phyloP scores from a whole-genome alignment of 2,888 invertebrate species.

The Pollenia angustigena region DNA sequence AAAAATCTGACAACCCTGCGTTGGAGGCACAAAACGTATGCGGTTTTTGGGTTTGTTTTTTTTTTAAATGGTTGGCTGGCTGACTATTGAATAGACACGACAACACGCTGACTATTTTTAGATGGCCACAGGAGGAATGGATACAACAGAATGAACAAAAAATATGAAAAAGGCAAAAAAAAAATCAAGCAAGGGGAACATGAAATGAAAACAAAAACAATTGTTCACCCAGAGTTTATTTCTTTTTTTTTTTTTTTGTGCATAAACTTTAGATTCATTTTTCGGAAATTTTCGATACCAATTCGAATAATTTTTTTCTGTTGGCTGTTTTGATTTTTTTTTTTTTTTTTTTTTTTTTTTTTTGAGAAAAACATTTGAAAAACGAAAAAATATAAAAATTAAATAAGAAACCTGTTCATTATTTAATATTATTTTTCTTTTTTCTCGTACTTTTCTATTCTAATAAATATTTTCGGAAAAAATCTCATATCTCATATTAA shows the following conservation, averaged over 20 bases:
- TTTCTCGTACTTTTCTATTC: not conserved
- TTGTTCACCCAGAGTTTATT: conserved; percentile 26
- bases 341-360: not conserved
- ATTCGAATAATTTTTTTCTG: not conserved
- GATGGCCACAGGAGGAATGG: conserved; percentile 56
- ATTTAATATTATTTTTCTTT: not conserved
- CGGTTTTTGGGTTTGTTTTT: conserved; percentile 20
- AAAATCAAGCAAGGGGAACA: conserved; percentile 17
- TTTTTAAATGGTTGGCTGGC: conserved; percentile 45
- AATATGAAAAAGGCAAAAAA: not conserved
- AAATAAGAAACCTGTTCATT: conserved; percentile 29
- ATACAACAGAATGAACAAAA: conserved; percentile 37
- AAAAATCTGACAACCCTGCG: too few relatives aligned
- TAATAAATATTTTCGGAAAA: conserved; percentile 14
- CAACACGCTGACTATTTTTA: conserved; percentile 61
- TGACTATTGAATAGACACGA: conserved; percentile 47
- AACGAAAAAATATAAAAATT: not conserved
- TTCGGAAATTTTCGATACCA: conserved; percentile 29
- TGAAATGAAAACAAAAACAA: conserved; percentile 45
- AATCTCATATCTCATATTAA: conserved; percentile 20
- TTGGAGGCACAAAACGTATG: conserved; percentile 17
- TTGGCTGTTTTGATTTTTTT: not conserved
- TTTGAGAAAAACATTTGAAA: conserved; percentile 21
- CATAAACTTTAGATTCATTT: conserved; percentile 26
- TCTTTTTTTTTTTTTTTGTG: not conserved